These are phyloP conservation scores for Microplitis manilae DNA, from an alignment of 2,888 invertebrate species.

Conservation along the genomic window DNA sequence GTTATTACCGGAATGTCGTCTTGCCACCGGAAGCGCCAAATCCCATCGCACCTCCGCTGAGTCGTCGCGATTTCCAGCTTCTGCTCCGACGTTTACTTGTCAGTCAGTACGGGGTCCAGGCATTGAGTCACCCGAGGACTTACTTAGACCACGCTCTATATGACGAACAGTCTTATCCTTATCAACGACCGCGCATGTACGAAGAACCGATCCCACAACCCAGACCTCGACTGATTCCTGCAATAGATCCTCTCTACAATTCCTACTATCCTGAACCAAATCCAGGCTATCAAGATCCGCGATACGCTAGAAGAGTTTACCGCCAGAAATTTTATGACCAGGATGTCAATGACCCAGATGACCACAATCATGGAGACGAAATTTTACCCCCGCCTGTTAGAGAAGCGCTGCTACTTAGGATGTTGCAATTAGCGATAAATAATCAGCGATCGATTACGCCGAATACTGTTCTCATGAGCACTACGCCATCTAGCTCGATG, in stretches of 20 bases:
- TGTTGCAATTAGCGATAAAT: slow-evolving; percentile 82
- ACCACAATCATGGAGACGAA: slow-evolving; percentile 72
- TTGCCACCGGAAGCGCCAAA: slow-evolving; percentile 73
- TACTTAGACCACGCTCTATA: slow-evolving; percentile 68
- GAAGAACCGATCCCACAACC: not conserved
- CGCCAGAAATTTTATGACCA: slow-evolving; percentile 65
- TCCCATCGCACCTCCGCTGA: slow-evolving; percentile 79
- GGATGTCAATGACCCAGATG: slow-evolving; percentile 57
- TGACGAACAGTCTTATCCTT: slow-evolving; percentile 67
- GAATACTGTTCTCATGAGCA: slow-evolving; percentile 56
- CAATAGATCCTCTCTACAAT: slow-evolving; percentile 54
- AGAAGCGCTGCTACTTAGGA: slow-evolving; percentile 80
- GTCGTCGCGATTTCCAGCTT: slow-evolving; percentile 80
- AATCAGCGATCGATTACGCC: slow-evolving; percentile 71
- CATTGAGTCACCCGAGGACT: slow-evolving; percentile 65
- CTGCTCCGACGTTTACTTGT: slow-evolving; percentile 78
- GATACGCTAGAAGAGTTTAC: slow-evolving; percentile 65
- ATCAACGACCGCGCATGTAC: slow-evolving; percentile 55
- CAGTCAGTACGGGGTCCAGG: slow-evolving; percentile 73
- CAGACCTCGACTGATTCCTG: slow-evolving; percentile 54
- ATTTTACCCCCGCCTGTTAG: slow-evolving; percentile 80
- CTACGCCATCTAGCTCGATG: slow-evolving; percentile 55
- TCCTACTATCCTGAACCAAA: slow-evolving; percentile 58
- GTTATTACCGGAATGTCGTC: slow-evolving; percentile 60
- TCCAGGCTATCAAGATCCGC: slow-evolving; percentile 62